Conservation (phyloP, 2,888 invertebrate genomes). For the Troilus luridus region DNA sequence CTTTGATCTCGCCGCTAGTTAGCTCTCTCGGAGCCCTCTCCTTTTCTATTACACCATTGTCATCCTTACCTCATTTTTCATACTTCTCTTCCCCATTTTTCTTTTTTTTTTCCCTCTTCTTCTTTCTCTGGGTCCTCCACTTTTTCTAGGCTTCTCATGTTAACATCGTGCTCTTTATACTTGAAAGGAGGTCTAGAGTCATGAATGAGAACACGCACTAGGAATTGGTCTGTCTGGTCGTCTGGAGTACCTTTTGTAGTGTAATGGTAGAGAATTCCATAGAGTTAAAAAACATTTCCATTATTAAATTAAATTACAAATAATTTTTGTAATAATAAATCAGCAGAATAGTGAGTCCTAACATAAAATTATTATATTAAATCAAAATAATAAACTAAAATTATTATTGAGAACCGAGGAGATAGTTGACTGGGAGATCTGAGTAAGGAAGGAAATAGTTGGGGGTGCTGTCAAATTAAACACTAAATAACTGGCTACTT, state of each 20-base stretch:
- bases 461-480: no score
- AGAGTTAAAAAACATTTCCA: no score
- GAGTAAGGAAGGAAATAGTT: no score
- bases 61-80: constrained; percentile 57
- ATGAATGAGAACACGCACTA: neutral
- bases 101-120: neutral
- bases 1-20: constrained; percentile 53
- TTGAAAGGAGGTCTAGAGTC: neutral
- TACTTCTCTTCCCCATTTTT: constrained; percentile 45
- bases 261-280: no score
- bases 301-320: neutral
- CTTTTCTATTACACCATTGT: constrained; percentile 58
- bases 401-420: no score
- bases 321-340: no score
- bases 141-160: constrained; percentile 4
- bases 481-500: no score
- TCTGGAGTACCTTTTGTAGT: neutral
- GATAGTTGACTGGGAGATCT: no score
- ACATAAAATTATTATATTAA: no score
- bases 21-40: neutral
- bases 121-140: neutral
- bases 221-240: neutral
- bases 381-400: no score
- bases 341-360: no score
- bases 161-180: neutral